Evolutionary conservation across 2,888 invertebrate species (phyloP).

Genomic region (Atherix ibis): DNA sequence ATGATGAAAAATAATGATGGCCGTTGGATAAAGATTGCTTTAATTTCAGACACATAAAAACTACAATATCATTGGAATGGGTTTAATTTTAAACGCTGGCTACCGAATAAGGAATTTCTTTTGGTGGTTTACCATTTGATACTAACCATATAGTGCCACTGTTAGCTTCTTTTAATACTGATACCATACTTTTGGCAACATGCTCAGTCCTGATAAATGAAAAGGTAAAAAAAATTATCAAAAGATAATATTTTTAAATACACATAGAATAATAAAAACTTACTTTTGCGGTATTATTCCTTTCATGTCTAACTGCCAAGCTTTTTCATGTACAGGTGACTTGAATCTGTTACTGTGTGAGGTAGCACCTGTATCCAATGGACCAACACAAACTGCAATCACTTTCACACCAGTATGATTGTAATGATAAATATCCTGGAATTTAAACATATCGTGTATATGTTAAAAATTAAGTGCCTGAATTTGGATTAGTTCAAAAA

Average conservation of each 20-base stretch:
- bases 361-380: slow-evolving; percentile 48
- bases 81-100: slow-evolving; percentile 11
- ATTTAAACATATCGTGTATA: too few species aligned
- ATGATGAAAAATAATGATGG: too few species aligned
- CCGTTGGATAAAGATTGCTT: slow-evolving; percentile 3
- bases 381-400: slow-evolving; percentile 52
- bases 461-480: background rate
- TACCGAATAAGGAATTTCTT: slow-evolving; percentile 31
- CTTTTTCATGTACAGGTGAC: slow-evolving; percentile 54
- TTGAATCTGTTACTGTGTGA: slow-evolving; percentile 55
- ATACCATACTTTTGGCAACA: slow-evolving; percentile 49
- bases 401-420: slow-evolving; percentile 54
- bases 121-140: slow-evolving; percentile 47
- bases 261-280: too few species aligned
- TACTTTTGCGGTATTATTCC: slow-evolving; percentile 48
- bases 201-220: slow-evolving; percentile 41
- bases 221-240: slow-evolving; percentile 2
- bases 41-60: background rate
- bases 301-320: slow-evolving; percentile 54
- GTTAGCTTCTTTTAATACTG: slow-evolving; percentile 46
- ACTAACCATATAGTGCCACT: slow-evolving; percentile 60
- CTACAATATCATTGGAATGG: too few species aligned
- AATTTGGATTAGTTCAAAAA: too few species aligned
- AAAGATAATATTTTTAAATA: background rate
- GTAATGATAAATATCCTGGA: slow-evolving; percentile 59